A percentile compares a stretch with the other conserved stretches of the same genome.
These are phyloP conservation scores for Peromyscus nudipes DNA, from an alignment of 2,797 vertebrate genomes.

Conservation along the genomic window DNA sequence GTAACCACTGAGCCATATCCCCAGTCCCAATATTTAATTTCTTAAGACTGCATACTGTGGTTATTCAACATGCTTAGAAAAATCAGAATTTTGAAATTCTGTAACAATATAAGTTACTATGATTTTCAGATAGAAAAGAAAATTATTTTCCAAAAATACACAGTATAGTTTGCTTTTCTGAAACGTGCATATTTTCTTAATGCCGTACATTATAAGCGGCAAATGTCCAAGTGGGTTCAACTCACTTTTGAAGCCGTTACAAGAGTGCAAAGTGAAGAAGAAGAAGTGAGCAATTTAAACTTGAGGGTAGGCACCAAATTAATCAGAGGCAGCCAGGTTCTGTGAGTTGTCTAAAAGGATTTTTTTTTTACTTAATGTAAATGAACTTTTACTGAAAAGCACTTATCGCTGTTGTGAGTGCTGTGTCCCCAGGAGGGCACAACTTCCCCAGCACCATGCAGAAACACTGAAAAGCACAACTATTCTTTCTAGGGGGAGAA, in stretches of 20 bases:
- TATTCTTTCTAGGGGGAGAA: slow-evolving; percentile 23
- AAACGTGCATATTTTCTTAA: slow-evolving; percentile 59
- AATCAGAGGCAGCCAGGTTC: slow-evolving; percentile 62
- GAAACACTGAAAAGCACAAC: slow-evolving; percentile 44
- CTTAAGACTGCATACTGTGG: neutral
- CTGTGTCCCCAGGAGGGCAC: slow-evolving; percentile 32
- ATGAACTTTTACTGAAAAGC: slow-evolving; percentile 72
- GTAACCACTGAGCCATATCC: neutral
- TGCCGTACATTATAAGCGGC: slow-evolving; percentile 46
- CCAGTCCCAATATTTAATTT: slow-evolving; percentile 37
- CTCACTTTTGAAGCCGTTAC: slow-evolving; percentile 62
- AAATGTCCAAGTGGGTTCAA: slow-evolving; percentile 51
- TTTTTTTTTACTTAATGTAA: slow-evolving; percentile 54
- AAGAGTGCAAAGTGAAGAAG: slow-evolving; percentile 47
- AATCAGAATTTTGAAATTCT: slow-evolving; percentile 33
- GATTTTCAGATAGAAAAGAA: neutral
- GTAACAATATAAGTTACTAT: slow-evolving; percentile 24
- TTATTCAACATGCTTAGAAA: slow-evolving; percentile 17
- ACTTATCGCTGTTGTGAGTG: slow-evolving; percentile 58
- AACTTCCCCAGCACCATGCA: slow-evolving; percentile 25
- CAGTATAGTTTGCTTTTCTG: neutral
- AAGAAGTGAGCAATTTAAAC: slow-evolving; percentile 45
- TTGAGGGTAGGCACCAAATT: slow-evolving; percentile 59
- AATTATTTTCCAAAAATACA: neutral
- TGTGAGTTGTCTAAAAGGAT: slow-evolving; percentile 51